phyloP scores from a whole-genome alignment of 2,888 invertebrate species.

The Sphecodes monilicornis region DNA sequence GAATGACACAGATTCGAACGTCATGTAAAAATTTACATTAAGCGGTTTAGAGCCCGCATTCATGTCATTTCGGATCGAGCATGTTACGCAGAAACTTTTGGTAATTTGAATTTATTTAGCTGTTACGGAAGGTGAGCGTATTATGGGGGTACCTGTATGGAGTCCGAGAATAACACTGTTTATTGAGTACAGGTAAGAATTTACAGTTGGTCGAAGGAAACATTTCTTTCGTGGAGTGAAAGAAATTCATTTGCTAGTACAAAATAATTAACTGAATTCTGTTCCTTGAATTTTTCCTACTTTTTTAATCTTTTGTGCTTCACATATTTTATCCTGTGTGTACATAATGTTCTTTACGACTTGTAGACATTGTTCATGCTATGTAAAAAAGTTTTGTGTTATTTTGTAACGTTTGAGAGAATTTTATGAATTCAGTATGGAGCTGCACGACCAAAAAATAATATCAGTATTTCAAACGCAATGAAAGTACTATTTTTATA shows the following conservation, averaged over 20 bases:
- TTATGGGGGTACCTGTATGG: conserved; percentile 69
- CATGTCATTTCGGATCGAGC: background rate
- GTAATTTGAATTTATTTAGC: conserved; percentile 42
- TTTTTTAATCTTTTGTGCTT: background rate
- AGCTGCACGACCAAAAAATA: too few relatives aligned
- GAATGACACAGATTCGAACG: background rate
- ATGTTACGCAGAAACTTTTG: background rate
- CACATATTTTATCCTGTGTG: too few relatives aligned
- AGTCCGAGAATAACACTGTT: background rate
- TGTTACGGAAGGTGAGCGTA: conserved; percentile 21
- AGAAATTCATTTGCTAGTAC: too few relatives aligned
- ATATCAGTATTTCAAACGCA: too few relatives aligned
- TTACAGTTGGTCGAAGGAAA: background rate
- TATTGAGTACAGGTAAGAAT: conserved; percentile 4
- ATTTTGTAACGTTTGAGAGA: too few relatives aligned
- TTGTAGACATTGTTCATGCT: too few relatives aligned
- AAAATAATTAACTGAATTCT: too few relatives aligned
- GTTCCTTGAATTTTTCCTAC: background rate
- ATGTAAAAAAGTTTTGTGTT: too few relatives aligned
- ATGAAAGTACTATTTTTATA: too few relatives aligned
- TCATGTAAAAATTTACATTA: background rate
- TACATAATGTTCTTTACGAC: too few relatives aligned
- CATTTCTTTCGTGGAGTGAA: background rate
- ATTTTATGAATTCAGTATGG: too few relatives aligned
- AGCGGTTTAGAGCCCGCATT: conserved; percentile 42